These are phyloP conservation scores for Thunnus thynnus DNA, from an alignment of 2,113 vertebrate species.

Conservation along the genomic window DNA sequence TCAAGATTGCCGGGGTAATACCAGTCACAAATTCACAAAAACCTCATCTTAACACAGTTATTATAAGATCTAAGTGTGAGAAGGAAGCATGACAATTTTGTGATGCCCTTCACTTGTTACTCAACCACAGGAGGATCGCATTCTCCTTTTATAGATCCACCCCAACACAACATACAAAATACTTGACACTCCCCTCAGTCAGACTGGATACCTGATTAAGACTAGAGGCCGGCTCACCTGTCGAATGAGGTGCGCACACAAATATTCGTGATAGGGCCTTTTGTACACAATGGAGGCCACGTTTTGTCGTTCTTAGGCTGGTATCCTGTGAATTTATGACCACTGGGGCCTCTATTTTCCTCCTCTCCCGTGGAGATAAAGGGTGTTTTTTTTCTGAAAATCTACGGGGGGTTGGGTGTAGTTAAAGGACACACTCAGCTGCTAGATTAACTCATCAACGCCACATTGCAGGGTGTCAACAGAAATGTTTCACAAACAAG, in stretches of 20 bases:
- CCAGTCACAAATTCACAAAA: conserved; percentile 12
- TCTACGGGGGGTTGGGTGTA: conserved; percentile 73
- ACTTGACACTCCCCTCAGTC: conserved; percentile 29
- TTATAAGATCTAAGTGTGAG: not conserved
- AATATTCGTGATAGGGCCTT: conserved; percentile 2
- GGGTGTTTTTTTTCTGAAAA: conserved; percentile 77
- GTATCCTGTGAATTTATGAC: conserved; percentile 73
- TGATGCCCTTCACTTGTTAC: conserved; percentile 47
- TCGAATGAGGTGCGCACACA: conserved; percentile 12
- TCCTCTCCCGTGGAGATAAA: conserved; percentile 74
- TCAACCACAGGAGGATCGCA: conserved; percentile 41
- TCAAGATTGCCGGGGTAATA: conserved; percentile 3
- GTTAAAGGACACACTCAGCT: conserved; percentile 88
- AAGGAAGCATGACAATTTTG: conserved; percentile 19
- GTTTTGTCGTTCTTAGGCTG: conserved; percentile 53
- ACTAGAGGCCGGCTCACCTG: conserved; percentile 37
- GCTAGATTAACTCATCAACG: conserved; percentile 90
- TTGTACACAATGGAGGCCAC: conserved; percentile 30
- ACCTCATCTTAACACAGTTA: not conserved
- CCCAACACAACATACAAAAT: conserved; percentile 20
- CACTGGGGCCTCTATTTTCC: conserved; percentile 49
- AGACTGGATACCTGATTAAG: conserved; percentile 50
- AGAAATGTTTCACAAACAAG: conserved; percentile 88
- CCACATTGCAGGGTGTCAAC: conserved; percentile 89
- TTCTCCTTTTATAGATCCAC: conserved; percentile 53